Evolutionary conservation across 2,888 invertebrate species (phyloP).

Genomic region (Thymelicus acteon): DNA sequence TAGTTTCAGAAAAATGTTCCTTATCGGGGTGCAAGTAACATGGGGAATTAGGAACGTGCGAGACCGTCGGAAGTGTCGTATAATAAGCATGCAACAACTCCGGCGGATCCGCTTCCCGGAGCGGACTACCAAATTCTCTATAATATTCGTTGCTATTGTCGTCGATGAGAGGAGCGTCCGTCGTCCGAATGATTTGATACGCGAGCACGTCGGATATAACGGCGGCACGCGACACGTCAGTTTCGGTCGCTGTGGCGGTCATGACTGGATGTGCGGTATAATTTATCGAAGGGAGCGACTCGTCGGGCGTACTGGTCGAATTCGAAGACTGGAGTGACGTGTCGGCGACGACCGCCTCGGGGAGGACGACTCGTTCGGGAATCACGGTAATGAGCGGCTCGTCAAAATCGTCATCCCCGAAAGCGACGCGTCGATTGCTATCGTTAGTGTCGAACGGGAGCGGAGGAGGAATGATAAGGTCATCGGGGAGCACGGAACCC

Average conservation of each 20-base stretch:
- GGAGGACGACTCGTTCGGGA: conserved; percentile 71
- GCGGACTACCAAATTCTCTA: conserved; percentile 70
- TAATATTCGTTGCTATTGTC: conserved; percentile 59
- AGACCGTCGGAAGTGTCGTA: conserved; percentile 72
- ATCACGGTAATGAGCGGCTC: conserved; percentile 71
- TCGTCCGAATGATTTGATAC: conserved; percentile 66
- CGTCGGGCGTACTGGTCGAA: conserved; percentile 72
- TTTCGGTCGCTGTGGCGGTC: conserved; percentile 43
- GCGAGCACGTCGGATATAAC: conserved; percentile 71
- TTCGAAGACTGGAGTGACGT: conserved; percentile 78
- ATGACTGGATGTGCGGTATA: conserved; percentile 70
- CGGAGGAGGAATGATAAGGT: conserved; percentile 80
- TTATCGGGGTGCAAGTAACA: conserved; percentile 76
- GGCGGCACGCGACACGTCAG: conserved; percentile 51
- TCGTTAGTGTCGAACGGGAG: conserved; percentile 77
- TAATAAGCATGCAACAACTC: conserved; percentile 78
- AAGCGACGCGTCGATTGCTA: conserved; percentile 61
- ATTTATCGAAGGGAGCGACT: conserved; percentile 78
- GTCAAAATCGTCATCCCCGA: conserved; percentile 55
- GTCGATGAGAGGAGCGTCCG: conserved; percentile 52
- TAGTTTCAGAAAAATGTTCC: conserved; percentile 53
- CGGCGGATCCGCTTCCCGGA: conserved; percentile 66
- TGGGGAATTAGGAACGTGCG: conserved; percentile 78
- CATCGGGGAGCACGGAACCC: conserved; percentile 70
- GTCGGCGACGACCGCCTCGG: conserved; percentile 71